These are phyloP conservation scores for Netelia virgata DNA, from an alignment of 2,888 invertebrate genomes.

Conservation along the genomic window DNA sequence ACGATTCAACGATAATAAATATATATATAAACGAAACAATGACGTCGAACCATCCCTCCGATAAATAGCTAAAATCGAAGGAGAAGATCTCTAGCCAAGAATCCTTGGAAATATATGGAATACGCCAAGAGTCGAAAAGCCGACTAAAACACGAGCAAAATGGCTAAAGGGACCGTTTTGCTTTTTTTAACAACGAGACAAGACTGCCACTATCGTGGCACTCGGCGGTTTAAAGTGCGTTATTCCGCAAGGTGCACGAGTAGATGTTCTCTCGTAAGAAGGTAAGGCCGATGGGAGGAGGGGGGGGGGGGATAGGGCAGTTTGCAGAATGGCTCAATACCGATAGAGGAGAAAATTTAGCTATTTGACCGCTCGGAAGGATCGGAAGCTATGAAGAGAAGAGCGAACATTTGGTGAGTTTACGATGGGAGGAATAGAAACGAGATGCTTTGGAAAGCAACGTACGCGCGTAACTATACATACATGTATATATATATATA, in stretches of 20 bases:
- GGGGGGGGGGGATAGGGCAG: too few species aligned
- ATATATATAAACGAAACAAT: background rate
- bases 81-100: background rate
- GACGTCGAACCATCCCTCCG: background rate
- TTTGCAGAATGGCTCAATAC: background rate
- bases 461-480: background rate
- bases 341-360: background rate
- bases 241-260: background rate
- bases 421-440: background rate
- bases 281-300: background rate
- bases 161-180: background rate
- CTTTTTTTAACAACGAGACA: background rate
- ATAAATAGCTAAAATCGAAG: background rate
- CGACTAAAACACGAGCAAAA: background rate
- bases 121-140: too few species aligned
- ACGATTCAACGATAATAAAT: background rate
- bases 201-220: background rate
- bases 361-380: background rate
- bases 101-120: background rate
- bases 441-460: constrained; percentile 5
- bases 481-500: constrained; percentile 22
- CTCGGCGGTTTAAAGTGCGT: too few species aligned
- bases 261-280: background rate
- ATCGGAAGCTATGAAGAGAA: constrained; percentile 46
- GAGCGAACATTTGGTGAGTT: constrained; percentile 21